Evolutionary conservation across 2,113 vertebrate genomes (phyloP).

Genomic region (Aphelocoma coerulescens): DNA sequence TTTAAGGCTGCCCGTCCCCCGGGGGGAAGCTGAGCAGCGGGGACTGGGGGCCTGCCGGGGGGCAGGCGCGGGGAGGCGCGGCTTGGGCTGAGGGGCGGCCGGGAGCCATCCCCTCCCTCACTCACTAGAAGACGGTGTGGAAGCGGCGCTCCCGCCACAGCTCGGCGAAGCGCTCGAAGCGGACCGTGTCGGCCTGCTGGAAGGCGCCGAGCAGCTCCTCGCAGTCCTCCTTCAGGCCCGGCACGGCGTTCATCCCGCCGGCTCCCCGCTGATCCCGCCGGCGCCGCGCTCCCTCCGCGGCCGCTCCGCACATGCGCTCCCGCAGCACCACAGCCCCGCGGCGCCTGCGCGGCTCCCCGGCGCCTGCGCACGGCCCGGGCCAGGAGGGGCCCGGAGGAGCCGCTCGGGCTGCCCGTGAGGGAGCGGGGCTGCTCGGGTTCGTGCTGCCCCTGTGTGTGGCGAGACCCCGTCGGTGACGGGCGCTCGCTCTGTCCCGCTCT

Average conservation of each 20-base stretch:
- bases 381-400: neutral
- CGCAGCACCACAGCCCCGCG: rapidly evolving
- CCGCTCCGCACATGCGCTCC: neutral
- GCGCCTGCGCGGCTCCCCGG: neutral
- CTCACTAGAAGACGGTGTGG: slow-evolving; percentile 83
- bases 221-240: slow-evolving; percentile 76
- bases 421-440: rapidly evolving
- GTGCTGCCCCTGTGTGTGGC: rapidly evolving
- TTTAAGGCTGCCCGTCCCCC: rapidly evolving
- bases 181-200: slow-evolving; percentile 80
- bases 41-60: neutral
- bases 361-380: neutral
- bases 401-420: rapidly evolving
- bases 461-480: rapidly evolving
- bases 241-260: neutral
- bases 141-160: slow-evolving; percentile 88
- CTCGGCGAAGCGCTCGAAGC: slow-evolving; percentile 83
- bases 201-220: slow-evolving; percentile 85
- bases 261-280: neutral
- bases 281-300: no score
- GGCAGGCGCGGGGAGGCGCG: no score
- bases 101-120: neutral
- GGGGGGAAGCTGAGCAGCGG: neutral
- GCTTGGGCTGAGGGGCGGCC: neutral
- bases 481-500: rapidly evolving